Base-by-base conservation (phyloP, 1,140 invertebrate species). In the Subanguina moxae region DNA sequence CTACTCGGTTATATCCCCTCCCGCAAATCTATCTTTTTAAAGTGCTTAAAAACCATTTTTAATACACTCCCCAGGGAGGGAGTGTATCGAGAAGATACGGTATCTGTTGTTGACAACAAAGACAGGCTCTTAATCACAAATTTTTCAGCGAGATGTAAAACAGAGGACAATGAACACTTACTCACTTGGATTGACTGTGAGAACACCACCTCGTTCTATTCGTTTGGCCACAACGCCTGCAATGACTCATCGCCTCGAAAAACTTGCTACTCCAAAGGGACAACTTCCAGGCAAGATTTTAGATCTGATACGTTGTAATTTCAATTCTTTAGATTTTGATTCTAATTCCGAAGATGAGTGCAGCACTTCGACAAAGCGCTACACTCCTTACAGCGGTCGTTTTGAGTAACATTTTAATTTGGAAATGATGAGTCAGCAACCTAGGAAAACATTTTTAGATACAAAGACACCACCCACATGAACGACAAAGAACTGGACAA, bases 101-200 rank as follows among this genome's bases (percentile, higher is more conserved):
- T n/a, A n/a, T n/a, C n/a, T n/a, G n/a, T n/a, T n/a, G n/a, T n/a
- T n/a, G n/a, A n/a, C n/a, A n/a, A n/a, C n/a, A n/a, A n/a, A n/a
- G n/a, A n/a, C n/a, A n/a, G n/a, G 23, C 48, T 21, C 15, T 21
- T 7, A 52, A 8, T 7, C 8, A 5, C 15, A 52, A 52, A 52
- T 52, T 52, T 52, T n/a, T n/a, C n/a, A 52, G 23, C n/a, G 48
- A 21, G 48, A 52, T 25, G 48, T 52, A 15, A 52, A 52, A 52
- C n/a, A 52, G 17, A 21, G n/a, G 48, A 52, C 48, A 52, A 52
- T 52, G 48, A 52, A 15, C n/a, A 52, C 48, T 38, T 38, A 11
- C 11, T 38, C 32, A 38, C 32, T 11, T 11, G 11, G 32, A 38
- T 11, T 38, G 11, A 25, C 48, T 25, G 48, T 25, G 23, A 3